These are phyloP conservation scores for Eulithis testata DNA, from an alignment of 2,888 invertebrate genomes.

Conservation along the genomic window DNA sequence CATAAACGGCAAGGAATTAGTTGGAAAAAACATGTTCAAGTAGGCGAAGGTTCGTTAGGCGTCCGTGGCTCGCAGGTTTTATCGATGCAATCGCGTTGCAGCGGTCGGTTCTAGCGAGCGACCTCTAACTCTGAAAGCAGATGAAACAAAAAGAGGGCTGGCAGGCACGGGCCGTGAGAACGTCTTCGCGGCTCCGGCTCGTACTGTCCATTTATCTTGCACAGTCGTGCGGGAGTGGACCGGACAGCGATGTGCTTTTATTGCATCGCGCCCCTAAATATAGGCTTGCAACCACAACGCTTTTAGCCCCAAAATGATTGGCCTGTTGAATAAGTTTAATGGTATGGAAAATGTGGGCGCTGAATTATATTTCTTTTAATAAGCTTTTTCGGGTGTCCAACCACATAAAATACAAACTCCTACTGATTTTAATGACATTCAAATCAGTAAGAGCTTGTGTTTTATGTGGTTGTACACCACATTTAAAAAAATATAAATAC, in stretches of 20 bases:
- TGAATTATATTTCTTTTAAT: slow-evolving; percentile 23
- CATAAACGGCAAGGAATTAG: slow-evolving; percentile 50
- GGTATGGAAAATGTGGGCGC: slow-evolving; percentile 45
- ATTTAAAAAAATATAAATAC: too few relatives aligned
- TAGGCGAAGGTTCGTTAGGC: slow-evolving; percentile 67
- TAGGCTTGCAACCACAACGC: slow-evolving; percentile 74
- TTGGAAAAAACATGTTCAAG: slow-evolving; percentile 59
- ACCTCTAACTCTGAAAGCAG: slow-evolving; percentile 81
- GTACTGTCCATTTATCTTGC: slow-evolving; percentile 81
- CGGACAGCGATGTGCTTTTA: slow-evolving; percentile 80
- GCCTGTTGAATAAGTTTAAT: slow-evolving; percentile 58
- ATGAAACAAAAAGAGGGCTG: slow-evolving; percentile 78
- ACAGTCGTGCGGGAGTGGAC: slow-evolving; percentile 82
- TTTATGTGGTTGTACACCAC: too few relatives aligned
- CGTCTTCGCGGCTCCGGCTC: slow-evolving; percentile 67
- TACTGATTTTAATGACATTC: too few relatives aligned
- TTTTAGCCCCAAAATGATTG: slow-evolving; percentile 73
- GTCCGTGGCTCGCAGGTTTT: slow-evolving; percentile 69
- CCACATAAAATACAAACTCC: slow-evolving; percentile 1
- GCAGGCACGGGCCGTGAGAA: slow-evolving; percentile 83
- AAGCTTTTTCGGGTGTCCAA: slow-evolving; percentile 14
- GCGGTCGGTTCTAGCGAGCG: slow-evolving; percentile 76
- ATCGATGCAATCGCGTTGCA: slow-evolving; percentile 71
- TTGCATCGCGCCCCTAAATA: slow-evolving; percentile 82
- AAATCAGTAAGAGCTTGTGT: too few relatives aligned